Percentiles rank a stretch among this genome's conserved stretches.
These are phyloP conservation scores for Urocyon cinereoargenteus DNA, from an alignment of 2,797 vertebrate species.

Conservation along the genomic window DNA sequence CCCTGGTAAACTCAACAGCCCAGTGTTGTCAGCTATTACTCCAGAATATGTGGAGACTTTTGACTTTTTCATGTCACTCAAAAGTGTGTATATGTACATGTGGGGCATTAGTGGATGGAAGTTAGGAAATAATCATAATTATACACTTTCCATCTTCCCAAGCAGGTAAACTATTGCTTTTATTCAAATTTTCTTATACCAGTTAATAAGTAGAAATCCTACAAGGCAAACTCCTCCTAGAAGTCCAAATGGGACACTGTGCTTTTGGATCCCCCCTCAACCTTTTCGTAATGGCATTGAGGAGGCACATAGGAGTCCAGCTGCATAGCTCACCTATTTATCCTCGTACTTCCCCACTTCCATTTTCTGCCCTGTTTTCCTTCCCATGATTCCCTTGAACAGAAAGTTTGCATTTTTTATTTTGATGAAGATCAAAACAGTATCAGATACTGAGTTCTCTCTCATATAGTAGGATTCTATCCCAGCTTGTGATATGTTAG, in stretches of 20 bases:
- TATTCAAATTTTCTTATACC: neutral
- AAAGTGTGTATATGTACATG: neutral
- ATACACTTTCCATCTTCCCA: neutral
- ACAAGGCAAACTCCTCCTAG: neutral
- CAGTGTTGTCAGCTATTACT: neutral
- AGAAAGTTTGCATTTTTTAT: neutral
- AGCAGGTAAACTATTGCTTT: neutral
- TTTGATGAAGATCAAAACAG: neutral
- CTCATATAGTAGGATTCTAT: neutral
- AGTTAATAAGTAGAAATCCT: neutral
- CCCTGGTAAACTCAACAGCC: neutral
- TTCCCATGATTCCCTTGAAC: neutral
- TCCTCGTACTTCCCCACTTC: neutral
- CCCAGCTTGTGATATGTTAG: neutral
- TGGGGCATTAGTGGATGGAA: accelerated
- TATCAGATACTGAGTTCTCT: neutral
- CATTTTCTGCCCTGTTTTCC: neutral
- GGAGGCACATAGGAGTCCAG: neutral
- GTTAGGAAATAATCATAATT: neutral
- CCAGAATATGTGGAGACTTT: neutral
- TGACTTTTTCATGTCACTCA: neutral
- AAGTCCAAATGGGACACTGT: neutral
- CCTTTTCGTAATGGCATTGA: neutral
- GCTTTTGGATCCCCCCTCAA: neutral
- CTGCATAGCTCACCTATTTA: accelerated